Conservation (phyloP, 1,140 invertebrate species). For the Alviniconcha marisindica region DNA sequence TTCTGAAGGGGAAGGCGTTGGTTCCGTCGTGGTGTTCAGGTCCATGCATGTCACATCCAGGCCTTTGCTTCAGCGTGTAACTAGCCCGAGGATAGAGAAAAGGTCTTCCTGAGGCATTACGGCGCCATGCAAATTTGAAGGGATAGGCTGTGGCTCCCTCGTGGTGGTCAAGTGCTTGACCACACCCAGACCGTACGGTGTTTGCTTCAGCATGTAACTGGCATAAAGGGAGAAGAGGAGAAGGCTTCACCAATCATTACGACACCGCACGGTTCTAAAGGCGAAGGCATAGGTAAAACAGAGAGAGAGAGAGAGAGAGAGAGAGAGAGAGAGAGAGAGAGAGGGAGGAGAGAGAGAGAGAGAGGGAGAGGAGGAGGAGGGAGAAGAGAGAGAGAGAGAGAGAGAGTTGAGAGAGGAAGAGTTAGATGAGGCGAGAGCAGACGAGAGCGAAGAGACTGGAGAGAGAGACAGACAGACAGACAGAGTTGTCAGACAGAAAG, state of each 20-base stretch:
- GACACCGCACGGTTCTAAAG: no score
- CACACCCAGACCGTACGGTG: conserved; percentile 55
- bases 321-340: neutral
- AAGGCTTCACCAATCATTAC: no score
- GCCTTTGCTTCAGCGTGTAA: no score
- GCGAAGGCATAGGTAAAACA: no score
- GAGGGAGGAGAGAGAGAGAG: neutral
- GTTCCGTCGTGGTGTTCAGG: no score
- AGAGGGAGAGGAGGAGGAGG: neutral
- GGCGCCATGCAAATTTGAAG: conserved; percentile 28
- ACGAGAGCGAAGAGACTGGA: no score
- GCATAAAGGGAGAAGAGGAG: no score
- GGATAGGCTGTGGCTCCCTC: conserved; percentile 48
- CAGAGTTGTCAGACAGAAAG: neutral
- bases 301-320: neutral
- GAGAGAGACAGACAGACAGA: neutral
- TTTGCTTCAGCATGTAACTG: conserved; percentile 46
- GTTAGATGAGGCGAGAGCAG: neutral
- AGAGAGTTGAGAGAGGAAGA: neutral
- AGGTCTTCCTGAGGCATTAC: no score
- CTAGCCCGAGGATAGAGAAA: no score
- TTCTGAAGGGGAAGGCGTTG: no score
- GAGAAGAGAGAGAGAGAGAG: neutral
- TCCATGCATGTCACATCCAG: no score
- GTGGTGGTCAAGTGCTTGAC: conserved; percentile 50